Evolutionary conservation across 2,888 invertebrate genomes (phyloP).

Genomic region (Augochlorella aurata): DNA sequence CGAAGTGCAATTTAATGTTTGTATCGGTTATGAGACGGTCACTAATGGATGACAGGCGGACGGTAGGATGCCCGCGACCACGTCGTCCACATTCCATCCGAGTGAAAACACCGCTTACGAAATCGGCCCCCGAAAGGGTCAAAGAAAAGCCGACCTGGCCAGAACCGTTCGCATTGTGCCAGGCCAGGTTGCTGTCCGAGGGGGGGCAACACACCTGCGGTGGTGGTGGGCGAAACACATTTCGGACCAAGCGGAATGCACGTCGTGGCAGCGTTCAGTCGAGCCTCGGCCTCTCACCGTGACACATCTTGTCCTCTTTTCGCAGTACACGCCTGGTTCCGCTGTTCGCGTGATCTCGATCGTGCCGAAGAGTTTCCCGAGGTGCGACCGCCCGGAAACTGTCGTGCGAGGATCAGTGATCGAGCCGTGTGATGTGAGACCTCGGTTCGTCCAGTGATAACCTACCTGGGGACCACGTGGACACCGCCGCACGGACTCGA

Average conservation of each 20-base stretch:
- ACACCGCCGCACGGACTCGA: background rate
- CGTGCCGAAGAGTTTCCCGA: background rate
- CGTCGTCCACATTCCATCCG: background rate
- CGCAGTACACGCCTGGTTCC: background rate
- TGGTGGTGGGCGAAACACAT: constrained; percentile 73
- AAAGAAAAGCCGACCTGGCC: constrained; percentile 17
- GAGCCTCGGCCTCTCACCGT: constrained; percentile 79
- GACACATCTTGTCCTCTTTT: constrained; percentile 11
- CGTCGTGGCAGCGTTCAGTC: constrained; percentile 73
- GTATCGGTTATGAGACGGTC: background rate
- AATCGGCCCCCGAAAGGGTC: constrained; percentile 17
- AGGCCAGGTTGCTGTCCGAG: constrained; percentile 34
- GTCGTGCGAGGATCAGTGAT: background rate
- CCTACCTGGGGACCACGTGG: background rate
- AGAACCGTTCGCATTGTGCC: constrained; percentile 9
- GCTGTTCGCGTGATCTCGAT: background rate
- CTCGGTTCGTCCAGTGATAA: background rate
- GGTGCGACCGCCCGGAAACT: background rate
- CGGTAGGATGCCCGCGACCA: background rate
- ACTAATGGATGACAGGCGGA: constrained; percentile 5
- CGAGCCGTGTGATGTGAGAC: constrained; percentile 26
- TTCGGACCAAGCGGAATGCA: constrained; percentile 75
- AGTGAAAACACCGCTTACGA: constrained; percentile 18
- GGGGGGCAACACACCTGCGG: constrained; percentile 50
- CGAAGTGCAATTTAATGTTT: constrained; percentile 1